Percentiles rank a stretch among this genome's conserved stretches.
Conservation (phyloP, 1,140 invertebrate genomes). For the Alviniconcha marisindica region DNA sequence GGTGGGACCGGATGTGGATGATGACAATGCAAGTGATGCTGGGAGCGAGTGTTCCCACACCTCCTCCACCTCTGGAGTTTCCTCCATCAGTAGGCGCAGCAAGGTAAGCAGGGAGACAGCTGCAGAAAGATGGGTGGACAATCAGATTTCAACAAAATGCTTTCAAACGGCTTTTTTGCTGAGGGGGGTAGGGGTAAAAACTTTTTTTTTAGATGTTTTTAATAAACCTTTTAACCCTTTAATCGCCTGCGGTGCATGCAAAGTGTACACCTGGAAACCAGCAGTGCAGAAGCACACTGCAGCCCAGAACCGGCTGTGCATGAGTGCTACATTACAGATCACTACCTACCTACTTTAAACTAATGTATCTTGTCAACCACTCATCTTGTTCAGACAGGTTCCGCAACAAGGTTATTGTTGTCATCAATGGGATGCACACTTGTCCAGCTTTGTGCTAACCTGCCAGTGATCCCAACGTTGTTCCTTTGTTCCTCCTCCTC, state of each 20-base stretch:
- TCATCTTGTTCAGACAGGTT: no score
- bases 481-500: no score
- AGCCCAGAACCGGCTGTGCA: background rate
- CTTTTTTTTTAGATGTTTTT: background rate
- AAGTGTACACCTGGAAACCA: background rate
- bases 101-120: constrained; percentile 44
- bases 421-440: no score
- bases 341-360: background rate
- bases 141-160: background rate
- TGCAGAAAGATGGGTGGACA: no score
- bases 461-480: no score
- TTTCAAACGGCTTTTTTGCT: background rate
- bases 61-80: constrained; percentile 57
- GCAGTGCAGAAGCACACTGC: background rate
- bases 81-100: constrained; percentile 51
- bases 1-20: constrained; percentile 14
- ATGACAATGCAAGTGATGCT: constrained; percentile 58
- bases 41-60: constrained; percentile 51
- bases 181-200: background rate
- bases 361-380: no score
- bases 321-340: background rate
- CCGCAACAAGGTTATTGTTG: no score
- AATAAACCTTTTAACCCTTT: background rate
- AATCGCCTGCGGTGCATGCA: no score
- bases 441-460: no score